phyloP scores from a whole-genome alignment of 2,888 invertebrate genomes.

The Podotricha telesiphe region DNA sequence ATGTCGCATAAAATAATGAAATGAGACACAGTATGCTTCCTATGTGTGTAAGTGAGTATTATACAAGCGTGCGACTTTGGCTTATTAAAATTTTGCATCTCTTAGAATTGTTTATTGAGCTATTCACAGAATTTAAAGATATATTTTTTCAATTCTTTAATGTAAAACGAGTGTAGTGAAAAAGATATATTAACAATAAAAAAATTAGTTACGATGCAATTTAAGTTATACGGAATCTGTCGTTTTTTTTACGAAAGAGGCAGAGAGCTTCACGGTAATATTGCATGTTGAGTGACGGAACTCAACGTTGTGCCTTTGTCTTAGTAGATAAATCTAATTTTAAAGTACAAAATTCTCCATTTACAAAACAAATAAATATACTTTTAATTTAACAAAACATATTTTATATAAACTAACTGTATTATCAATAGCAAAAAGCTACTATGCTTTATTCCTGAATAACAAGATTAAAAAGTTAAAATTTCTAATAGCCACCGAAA shows the following conservation, averaged over 20 bases:
- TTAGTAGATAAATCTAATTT: too few species aligned
- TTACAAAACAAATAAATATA: too few species aligned
- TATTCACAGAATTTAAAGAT: too few species aligned
- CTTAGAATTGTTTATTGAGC: not conserved
- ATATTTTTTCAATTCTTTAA: too few species aligned
- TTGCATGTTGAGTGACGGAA: not conserved
- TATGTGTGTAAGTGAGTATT: constrained; percentile 50
- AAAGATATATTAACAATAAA: too few species aligned
- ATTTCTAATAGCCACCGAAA: constrained; percentile 62
- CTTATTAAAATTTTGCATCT: constrained; percentile 24
- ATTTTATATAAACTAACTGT: too few species aligned
- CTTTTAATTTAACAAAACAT: not conserved
- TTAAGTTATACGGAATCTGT: too few species aligned
- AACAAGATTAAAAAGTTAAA: constrained; percentile 17
- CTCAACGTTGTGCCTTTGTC: not conserved
- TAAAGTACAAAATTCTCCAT: too few species aligned
- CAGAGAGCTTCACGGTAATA: too few species aligned
- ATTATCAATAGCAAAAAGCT: not conserved
- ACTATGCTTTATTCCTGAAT: not conserved
- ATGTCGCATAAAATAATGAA: constrained; percentile 66
- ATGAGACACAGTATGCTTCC: constrained; percentile 44
- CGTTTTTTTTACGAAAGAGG: too few species aligned
- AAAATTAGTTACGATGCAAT: too few species aligned
- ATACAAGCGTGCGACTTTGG: constrained; percentile 45
- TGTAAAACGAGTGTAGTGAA: too few species aligned